Base-by-base conservation (phyloP, 37 sponge, comb jelly and placozoan genomes). In the Ianthella basta region DNA sequence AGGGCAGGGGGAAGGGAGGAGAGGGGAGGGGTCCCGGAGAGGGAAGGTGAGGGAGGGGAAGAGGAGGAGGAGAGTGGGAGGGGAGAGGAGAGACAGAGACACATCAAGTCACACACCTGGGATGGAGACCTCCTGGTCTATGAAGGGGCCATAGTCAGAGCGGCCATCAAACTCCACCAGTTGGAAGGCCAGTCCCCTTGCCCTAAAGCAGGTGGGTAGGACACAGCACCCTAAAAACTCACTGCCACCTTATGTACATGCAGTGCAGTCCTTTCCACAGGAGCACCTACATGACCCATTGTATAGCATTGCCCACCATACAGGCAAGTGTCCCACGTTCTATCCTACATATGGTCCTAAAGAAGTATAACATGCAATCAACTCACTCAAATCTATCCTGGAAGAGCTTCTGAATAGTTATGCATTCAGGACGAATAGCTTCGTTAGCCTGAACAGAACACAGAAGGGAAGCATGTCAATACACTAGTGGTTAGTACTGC, bases 301-400 rank as follows among this genome's bases (percentile, higher is more conserved):
- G n/a, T n/a, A n/a, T n/a, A n/a, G n/a, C n/a, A n/a, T n/a, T n/a
- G n/a, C n/a, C n/a, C n/a, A n/a, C n/a, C n/a, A n/a, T n/a, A n/a
- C n/a, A n/a, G n/a, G n/a, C n/a, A n/a, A n/a, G n/a, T n/a, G n/a
- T n/a, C n/a, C n/a, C n/a, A n/a, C n/a, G n/a, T n/a, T n/a, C n/a
- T n/a, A n/a, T n/a, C n/a, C n/a, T n/a, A n/a, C n/a, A n/a, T n/a
- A n/a, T n/a, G n/a, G n/a, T n/a, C n/a, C n/a, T n/a, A n/a, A n/a
- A n/a, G n/a, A n/a, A n/a, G n/a, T n/a, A n/a, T n/a, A n/a, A n/a
- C n/a, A n/a, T n/a, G n/a, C n/a, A n/a, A n/a, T n/a, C 0, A 68
- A n/a, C 82, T 89, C 70, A 94, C 95, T 81, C 16, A 69, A 94
- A 94, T 44, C 72, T 72, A 5, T 91, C 70, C 66, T 87, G 87